Evolutionary conservation across 1,140 invertebrate species (phyloP).

Genomic region (Drosophila erecta): DNA sequence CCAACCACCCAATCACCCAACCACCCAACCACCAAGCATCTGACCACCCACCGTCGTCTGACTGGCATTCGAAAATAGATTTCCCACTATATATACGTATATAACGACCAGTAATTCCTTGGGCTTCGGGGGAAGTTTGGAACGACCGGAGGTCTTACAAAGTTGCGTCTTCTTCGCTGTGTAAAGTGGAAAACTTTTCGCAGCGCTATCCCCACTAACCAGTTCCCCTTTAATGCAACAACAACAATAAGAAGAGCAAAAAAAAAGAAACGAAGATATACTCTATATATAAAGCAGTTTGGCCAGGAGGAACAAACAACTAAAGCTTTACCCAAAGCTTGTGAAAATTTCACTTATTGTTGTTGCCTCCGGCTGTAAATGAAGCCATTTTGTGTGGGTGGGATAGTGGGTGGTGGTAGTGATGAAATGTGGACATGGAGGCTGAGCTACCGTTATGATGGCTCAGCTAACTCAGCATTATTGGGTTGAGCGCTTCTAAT

Average conservation of each 20-base stretch:
- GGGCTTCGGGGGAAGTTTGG: conserved; percentile 26
- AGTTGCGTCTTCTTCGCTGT: conserved; percentile 46
- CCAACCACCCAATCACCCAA: neutral
- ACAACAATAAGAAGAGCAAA: conserved; percentile 3
- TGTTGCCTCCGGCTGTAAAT: conserved; percentile 54
- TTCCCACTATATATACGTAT: conserved; percentile 61
- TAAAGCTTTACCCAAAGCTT: conserved; percentile 48
- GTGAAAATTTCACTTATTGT: conserved; percentile 50
- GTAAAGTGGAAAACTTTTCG: conserved; percentile 78
- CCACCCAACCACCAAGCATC: neutral
- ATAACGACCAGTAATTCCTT: conserved; percentile 44
- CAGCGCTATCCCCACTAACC: conserved; percentile 34
- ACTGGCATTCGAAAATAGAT: conserved; percentile 80
- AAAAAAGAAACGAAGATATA: conserved; percentile 8
- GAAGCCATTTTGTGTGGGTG: conserved; percentile 57
- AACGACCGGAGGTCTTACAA: conserved; percentile 34
- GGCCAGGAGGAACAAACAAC: conserved; percentile 22
- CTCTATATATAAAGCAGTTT: neutral
- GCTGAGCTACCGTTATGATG: conserved; percentile 19
- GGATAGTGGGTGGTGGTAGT: neutral
- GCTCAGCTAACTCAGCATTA: conserved; percentile 45
- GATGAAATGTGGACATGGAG: neutral
- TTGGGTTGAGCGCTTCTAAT: conserved; percentile 43
- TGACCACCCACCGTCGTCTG: conserved; percentile 18
- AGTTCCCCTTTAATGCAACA: conserved; percentile 7